Conservation (phyloP, 2,113 vertebrate genomes). For the Eurypyga helias region DNA sequence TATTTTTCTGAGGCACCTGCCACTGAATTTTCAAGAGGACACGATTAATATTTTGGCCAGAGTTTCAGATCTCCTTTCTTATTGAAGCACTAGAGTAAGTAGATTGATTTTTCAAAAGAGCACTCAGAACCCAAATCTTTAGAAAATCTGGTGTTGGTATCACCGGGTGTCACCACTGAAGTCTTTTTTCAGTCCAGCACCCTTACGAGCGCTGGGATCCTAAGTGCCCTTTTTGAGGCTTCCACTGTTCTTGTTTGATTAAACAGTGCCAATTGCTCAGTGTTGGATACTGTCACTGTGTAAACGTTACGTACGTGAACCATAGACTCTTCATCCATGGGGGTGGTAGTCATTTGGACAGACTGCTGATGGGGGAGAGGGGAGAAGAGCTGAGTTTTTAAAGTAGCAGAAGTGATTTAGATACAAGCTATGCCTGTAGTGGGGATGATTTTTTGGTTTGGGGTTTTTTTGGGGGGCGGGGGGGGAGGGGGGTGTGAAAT, state of each 20-base stretch:
- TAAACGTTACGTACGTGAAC: not conserved
- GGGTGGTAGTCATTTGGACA: not conserved
- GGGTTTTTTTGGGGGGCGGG: too few species aligned
- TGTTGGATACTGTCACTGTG: not conserved
- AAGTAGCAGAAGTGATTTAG: not conserved
- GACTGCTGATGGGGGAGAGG: not conserved
- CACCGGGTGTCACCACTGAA: not conserved
- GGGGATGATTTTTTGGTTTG: not conserved
- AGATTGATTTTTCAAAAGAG: not conserved
- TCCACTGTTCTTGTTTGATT: not conserved
- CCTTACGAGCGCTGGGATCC: fast-evolving
- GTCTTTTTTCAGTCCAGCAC: not conserved
- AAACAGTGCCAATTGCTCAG: not conserved
- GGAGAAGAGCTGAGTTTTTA: not conserved
- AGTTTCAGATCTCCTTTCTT: not conserved
- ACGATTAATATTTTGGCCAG: not conserved
- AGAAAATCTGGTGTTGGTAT: not conserved
- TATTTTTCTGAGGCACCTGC: not conserved
- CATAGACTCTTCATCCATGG: not conserved
- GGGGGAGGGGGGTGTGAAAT: not conserved
- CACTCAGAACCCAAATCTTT: not conserved
- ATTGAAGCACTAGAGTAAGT: not conserved
- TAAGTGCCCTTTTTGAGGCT: not conserved
- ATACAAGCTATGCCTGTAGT: not conserved
- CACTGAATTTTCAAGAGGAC: not conserved